A percentile compares a stretch with the other conserved stretches of the same genome.
Conservation (phyloP, 2,113 vertebrate species). For the Percina caprodes region DNA sequence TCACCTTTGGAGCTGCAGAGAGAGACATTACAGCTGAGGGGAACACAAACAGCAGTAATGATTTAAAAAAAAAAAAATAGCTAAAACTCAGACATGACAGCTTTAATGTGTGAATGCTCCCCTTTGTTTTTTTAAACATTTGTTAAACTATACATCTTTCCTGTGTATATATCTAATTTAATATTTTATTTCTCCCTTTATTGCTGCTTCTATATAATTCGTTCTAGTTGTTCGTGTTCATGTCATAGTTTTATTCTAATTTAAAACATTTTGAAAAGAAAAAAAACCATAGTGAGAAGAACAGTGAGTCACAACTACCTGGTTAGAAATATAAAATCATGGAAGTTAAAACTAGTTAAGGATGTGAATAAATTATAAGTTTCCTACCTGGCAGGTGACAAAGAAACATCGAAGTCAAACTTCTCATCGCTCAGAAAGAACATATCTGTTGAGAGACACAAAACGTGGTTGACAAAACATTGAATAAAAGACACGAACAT, state of each 20-base stretch:
- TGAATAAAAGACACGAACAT: background rate
- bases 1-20: constrained; percentile 75
- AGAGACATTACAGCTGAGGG: background rate
- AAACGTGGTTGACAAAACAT: accelerated
- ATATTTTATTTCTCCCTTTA: background rate
- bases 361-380: too few relatives aligned
- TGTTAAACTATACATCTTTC: background rate
- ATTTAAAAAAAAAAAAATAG: background rate
- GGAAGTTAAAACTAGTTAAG: too few relatives aligned
- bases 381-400: constrained; percentile 83
- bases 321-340: too few relatives aligned
- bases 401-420: constrained; percentile 85
- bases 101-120: background rate
- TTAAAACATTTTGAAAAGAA: background rate
- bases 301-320: too few relatives aligned
- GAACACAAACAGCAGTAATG: background rate
- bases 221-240: too few relatives aligned
- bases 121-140: background rate
- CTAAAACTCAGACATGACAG: background rate
- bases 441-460: constrained; percentile 60
- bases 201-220: background rate
- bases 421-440: constrained; percentile 81
- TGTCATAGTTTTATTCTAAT: background rate
- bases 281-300: too few relatives aligned
- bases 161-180: background rate